Conservation (phyloP, 2,797 vertebrate species). For the Darevskia nairensis region DNA sequence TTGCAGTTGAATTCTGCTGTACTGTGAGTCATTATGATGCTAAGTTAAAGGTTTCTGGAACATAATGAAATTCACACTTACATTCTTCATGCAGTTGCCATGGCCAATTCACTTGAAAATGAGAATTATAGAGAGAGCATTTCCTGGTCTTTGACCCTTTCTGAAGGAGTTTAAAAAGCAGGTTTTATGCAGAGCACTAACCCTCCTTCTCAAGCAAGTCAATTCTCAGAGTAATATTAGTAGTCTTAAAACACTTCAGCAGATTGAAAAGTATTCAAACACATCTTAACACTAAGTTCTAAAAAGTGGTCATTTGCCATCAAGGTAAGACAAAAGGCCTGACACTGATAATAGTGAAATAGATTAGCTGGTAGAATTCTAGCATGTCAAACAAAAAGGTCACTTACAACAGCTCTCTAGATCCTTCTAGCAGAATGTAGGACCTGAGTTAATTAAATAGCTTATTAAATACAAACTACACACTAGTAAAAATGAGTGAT, state of each 20-base stretch:
- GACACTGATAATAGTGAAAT: conserved; percentile 49
- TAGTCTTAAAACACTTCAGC: conserved; percentile 70
- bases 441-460: conserved; percentile 11
- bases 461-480: neutral
- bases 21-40: conserved; percentile 72
- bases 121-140: conserved; percentile 76
- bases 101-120: conserved; percentile 79
- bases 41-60: conserved; percentile 79
- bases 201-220: conserved; percentile 69
- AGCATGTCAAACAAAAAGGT: neutral
- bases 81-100: conserved; percentile 75
- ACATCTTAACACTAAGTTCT: conserved; percentile 64
- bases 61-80: conserved; percentile 78
- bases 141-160: conserved; percentile 81
- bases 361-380: conserved; percentile 29
- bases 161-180: conserved; percentile 75
- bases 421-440: neutral
- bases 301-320: conserved; percentile 68
- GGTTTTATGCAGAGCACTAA: conserved; percentile 73
- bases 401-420: neutral
- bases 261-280: conserved; percentile 71
- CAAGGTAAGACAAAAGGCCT: conserved; percentile 48
- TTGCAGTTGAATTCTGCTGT: conserved; percentile 70
- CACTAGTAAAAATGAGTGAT: neutral
- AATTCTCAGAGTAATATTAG: conserved; percentile 71